Evolutionary conservation across 37 sponge, comb jelly and placozoan species (phyloP).

Genomic region (Diacarnus erythraeanus): DNA sequence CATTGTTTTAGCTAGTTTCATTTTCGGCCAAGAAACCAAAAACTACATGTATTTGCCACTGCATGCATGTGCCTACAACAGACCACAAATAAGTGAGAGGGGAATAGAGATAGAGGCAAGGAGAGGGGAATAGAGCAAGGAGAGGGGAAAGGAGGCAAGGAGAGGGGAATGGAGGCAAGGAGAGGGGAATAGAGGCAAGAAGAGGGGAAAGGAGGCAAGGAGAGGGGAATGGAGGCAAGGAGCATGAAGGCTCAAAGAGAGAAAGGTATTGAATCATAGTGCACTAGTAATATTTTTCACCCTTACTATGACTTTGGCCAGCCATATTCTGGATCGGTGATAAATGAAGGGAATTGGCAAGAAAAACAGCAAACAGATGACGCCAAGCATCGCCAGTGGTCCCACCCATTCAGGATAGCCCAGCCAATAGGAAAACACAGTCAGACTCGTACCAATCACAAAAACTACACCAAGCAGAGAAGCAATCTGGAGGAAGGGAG

Average conservation of each 20-base stretch:
- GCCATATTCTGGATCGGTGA: slow-evolving; percentile 57
- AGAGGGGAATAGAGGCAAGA: background rate
- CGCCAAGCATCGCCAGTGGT: slow-evolving; percentile 14
- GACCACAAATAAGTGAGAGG: too few relatives aligned
- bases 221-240: background rate
- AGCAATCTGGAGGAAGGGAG: slow-evolving; percentile 40
- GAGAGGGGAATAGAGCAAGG: background rate
- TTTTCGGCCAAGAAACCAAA: too few relatives aligned
- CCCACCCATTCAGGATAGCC: slow-evolving; percentile 44
- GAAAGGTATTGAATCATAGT: background rate
- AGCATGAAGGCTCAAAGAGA: slow-evolving; percentile 1
- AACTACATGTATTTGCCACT: too few relatives aligned
- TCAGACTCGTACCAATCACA: slow-evolving; percentile 19
- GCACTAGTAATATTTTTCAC: background rate
- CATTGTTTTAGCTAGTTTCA: too few relatives aligned
- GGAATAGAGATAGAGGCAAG: slow-evolving; percentile 7
- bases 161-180: background rate
- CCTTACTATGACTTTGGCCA: slow-evolving; percentile 39
- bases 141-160: background rate
- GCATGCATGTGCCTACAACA: too few relatives aligned
- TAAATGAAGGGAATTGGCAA: slow-evolving; percentile 65
- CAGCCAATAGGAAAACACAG: slow-evolving; percentile 36
- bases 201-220: background rate
- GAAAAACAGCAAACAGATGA: slow-evolving; percentile 25
- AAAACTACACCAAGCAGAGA: slow-evolving; percentile 43